Base-by-base conservation (phyloP, 2,113 vertebrate species). In the Lates calcarifer region DNA sequence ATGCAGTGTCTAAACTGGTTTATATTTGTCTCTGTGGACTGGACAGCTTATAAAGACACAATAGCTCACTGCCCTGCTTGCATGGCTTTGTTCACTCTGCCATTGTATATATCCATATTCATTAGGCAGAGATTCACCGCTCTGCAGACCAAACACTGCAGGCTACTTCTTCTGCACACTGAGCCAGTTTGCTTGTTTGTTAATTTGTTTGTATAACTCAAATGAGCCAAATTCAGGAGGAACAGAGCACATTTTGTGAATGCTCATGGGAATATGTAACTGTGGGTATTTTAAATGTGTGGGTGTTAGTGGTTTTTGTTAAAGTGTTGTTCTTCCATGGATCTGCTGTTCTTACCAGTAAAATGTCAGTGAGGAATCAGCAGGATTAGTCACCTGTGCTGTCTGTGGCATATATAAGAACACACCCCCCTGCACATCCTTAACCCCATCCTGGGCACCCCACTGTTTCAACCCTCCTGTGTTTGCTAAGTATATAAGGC, bases 101-200 rank as follows among this genome's bases (percentile, higher is more conserved):
- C 74, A 83, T 75, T 87, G 51, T 77, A n/a, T n/a, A n/a, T n/a
- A 79, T 89, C 63, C 77, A 87, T 88, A 90, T 89, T 90, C 67
- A 88, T 79, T 76, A 88, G 65, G 74, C 45, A 76, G 37, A 62
- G 2, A 80, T 55, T 80, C 76, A 62, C 62, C 81, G 72, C 49
- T 82, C 70, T 69, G 70, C 71, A 84, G 73, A 87, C 53, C 43
- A 77, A 87, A 86, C 74, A 66, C 72, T 47, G 69, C 77, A 74
- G 83, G 90, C 76, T 75, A 71, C 49, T 63, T 82, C n/a, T 58
- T 68, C 55, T 75, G 49, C 56, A 55, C 47, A 81, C 45, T 60
- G 58, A 53, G 51, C 31, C 13, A 20, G 2, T 56, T 82, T 70
- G 17, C 55, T 80, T 76, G 26, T 84, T 86, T 78, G 33, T 80